Base-by-base conservation (phyloP, 2,113 vertebrate genomes). In the Bufo bufo region DNA sequence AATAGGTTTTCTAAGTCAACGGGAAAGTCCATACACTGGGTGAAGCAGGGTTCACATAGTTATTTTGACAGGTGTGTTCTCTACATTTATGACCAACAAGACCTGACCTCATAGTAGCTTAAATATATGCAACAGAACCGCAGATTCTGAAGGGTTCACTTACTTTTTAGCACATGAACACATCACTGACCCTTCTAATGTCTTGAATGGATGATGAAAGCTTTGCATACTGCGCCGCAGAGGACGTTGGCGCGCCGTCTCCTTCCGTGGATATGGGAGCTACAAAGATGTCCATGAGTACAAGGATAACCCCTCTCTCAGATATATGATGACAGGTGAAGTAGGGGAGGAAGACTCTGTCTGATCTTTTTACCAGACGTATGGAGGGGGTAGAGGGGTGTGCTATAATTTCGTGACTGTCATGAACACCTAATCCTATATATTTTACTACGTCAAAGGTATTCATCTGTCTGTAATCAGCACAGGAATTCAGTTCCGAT, bases 401-500 rank as follows among this genome's bases (percentile, higher is more conserved):
- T 43, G 43, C 61, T 23, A 54, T 23, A 33, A 10, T 75, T 88
- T 74, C 80, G 13, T 88, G 79, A 88, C 85, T 50, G 13, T 66
- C 59, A 80, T 75, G 86, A 77, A 83, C 79, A 88, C 80, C 80
- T 82, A 88, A 88, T 82, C 86, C 86, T 88, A 72, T 82, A 50
- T 75, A 47, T 45, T 74, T 79, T 47, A 78, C 47, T 79, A 61
- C 65, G 58, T 49, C 52, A 61, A 71, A 91, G 79, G 85, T 82
- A 91, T 84, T 90, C 89, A 85, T 84, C 89, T 91, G 88, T 89
- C 72, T 87, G 82, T 81, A 89, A 91, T 90, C 88, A 89, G 83
- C 58, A 19, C 82, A 90, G 79, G 89, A 86, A 90, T 90, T 90
- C 52, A 58, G 77, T 78, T 89, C 89, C 83, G 89, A 90, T 88